These are phyloP conservation scores for Phrynocephalus versicolor DNA, from an alignment of 2,113 vertebrate genomes.

Conservation along the genomic window DNA sequence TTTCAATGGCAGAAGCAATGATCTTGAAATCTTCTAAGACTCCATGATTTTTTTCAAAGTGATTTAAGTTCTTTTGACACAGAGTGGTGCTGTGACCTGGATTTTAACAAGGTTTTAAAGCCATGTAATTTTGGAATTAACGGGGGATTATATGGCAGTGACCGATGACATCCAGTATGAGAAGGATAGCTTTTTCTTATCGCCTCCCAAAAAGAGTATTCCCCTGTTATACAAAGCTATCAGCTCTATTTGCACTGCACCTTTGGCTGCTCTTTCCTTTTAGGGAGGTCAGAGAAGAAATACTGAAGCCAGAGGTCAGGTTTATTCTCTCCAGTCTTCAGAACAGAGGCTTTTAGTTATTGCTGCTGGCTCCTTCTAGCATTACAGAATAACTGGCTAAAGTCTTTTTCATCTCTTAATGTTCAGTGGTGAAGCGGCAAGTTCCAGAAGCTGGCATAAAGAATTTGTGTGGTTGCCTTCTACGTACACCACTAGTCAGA, in stretches of 20 bases:
- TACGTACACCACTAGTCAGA: not conserved
- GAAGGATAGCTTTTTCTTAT: not conserved
- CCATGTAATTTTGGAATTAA: constrained; percentile 45
- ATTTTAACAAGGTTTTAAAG: constrained; percentile 53
- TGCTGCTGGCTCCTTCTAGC: not conserved
- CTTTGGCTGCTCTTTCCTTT: not conserved
- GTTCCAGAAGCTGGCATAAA: not conserved
- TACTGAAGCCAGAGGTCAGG: too few species aligned
- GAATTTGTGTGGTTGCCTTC: not conserved
- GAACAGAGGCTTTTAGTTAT: not conserved
- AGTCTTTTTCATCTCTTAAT: not conserved
- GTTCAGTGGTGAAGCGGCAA: not conserved
- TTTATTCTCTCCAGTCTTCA: not conserved
- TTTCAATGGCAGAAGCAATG: constrained; percentile 33
- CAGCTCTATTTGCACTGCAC: not conserved
- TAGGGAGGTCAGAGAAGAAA: not conserved
- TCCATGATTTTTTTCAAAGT: constrained; percentile 42
- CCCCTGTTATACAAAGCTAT: not conserved
- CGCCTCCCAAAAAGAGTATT: not conserved
- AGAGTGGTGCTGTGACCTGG: constrained; percentile 11
- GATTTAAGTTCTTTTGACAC: constrained; percentile 18
- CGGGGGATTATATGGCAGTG: not conserved
- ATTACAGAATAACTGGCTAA: not conserved
- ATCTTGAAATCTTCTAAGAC: constrained; percentile 32
- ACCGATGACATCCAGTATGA: not conserved